Conservation (phyloP, 2,888 invertebrate genomes). For the Papilio elwesi region DNA sequence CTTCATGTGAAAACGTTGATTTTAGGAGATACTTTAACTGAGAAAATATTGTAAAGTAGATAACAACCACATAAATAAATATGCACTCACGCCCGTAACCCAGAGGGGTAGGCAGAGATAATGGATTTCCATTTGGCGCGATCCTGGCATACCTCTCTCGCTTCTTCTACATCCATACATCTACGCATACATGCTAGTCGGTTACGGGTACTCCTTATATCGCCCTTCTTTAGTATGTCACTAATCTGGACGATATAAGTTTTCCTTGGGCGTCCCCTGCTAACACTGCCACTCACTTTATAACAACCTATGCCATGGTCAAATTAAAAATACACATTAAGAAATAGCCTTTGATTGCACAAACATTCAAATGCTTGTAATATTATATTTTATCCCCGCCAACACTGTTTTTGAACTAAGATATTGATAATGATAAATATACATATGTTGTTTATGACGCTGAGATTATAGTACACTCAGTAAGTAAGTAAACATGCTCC, state of each 20-base stretch:
- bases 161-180: no score
- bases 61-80: no score
- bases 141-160: no score
- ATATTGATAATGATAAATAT: slow-evolving; percentile 10
- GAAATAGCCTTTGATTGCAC: not conserved
- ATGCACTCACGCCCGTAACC: no score
- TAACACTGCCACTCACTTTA: no score
- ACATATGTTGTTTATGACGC: not conserved
- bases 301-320: not conserved
- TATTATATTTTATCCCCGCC: slow-evolving; percentile 3
- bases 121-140: no score
- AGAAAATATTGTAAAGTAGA: not conserved
- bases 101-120: no score
- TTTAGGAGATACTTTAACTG: not conserved
- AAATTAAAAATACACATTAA: slow-evolving; percentile 3
- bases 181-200: no score
- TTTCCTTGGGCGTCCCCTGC: no score
- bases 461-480: not conserved
- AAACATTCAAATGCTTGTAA: slow-evolving; percentile 8
- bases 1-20: not conserved
- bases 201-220: no score
- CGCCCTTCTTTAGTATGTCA: no score
- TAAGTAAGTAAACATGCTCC: not conserved
- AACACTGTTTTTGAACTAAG: not conserved
- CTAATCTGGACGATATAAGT: no score